Conservation (phyloP, 1,140 invertebrate species). For the Brachionus manjavacas region DNA sequence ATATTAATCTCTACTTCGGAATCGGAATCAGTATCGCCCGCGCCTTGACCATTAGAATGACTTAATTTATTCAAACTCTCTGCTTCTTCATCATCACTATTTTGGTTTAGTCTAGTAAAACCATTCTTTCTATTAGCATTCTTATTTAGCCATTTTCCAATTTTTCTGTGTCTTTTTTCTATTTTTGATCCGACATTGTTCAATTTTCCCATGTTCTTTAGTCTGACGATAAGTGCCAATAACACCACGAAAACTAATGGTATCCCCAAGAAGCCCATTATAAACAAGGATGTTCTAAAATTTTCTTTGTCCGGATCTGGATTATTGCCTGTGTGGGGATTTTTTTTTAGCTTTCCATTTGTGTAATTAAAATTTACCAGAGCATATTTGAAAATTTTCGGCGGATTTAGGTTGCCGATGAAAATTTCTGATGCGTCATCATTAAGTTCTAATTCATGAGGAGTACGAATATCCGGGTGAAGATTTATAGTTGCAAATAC, state of each 20-base stretch:
- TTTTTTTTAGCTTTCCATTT: not conserved
- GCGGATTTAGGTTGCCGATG: slow-evolving; percentile 28
- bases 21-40: not conserved
- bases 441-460: slow-evolving; percentile 16
- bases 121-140: slow-evolving; percentile 18
- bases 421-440: slow-evolving; percentile 33
- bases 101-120: slow-evolving; percentile 19
- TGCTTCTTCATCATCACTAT: slow-evolving; percentile 40
- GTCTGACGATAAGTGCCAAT: not conserved
- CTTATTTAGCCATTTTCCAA: slow-evolving; percentile 31
- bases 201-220: slow-evolving; percentile 32
- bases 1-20: slow-evolving; percentile 39
- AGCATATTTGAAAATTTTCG: slow-evolving; percentile 34
- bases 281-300: slow-evolving; percentile 39
- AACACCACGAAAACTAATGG: not conserved
- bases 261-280: slow-evolving; percentile 11
- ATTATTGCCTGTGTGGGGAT: not conserved
- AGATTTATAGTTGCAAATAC: slow-evolving; percentile 17
- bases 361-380: slow-evolving; percentile 29
- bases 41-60: not conserved
- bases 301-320: slow-evolving; percentile 23
- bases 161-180: slow-evolving; percentile 17
- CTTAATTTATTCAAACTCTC: slow-evolving; percentile 27
- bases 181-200: slow-evolving; percentile 23
- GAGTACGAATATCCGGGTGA: slow-evolving; percentile 7